These are phyloP conservation scores for Sphenodon punctatus DNA, from an alignment of 2,797 vertebrate species.

Conservation along the genomic window DNA sequence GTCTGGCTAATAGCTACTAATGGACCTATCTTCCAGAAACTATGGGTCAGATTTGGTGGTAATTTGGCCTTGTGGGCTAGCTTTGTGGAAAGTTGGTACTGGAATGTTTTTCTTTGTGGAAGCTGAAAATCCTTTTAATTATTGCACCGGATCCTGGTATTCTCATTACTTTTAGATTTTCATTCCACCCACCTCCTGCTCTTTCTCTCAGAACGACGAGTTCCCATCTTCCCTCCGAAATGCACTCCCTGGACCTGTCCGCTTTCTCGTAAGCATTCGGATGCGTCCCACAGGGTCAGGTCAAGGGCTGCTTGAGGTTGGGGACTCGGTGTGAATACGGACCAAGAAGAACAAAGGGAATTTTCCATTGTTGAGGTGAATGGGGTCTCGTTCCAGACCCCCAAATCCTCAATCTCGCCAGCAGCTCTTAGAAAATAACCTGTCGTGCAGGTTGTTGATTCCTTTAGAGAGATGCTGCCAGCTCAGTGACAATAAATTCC, in stretches of 20 bases:
- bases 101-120: fast-evolving
- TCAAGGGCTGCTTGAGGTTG: not conserved
- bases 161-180: not conserved
- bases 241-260: not conserved
- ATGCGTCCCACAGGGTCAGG: not conserved
- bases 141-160: fast-evolving
- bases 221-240: not conserved
- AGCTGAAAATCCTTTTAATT: not conserved
- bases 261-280: fast-evolving
- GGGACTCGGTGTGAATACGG: not conserved
- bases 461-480: no score
- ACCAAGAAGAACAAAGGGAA: not conserved
- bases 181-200: not conserved
- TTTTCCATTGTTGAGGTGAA: not conserved
- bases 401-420: no score
- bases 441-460: no score
- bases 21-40: no score
- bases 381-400: not conserved
- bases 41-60: no score
- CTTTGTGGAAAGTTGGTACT: not conserved
- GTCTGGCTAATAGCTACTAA: no score
- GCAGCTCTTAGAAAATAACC: no score
- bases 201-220: not conserved
- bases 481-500: no score
- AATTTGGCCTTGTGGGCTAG: not conserved